Conservation (phyloP, 2,113 vertebrate species). For the Austrofundulus limnaeus region DNA sequence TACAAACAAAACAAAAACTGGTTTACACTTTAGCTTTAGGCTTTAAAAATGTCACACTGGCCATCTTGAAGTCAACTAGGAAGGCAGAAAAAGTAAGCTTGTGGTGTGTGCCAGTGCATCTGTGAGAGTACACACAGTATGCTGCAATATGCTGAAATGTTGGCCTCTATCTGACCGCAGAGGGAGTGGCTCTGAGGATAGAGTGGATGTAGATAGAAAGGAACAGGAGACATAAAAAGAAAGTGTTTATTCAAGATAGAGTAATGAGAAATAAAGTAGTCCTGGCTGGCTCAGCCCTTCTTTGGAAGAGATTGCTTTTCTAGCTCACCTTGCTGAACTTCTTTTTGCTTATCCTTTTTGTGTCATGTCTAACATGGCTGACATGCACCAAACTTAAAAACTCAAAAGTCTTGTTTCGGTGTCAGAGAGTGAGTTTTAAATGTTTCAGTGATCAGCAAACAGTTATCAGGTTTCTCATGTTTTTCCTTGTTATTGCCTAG, state of each 20-base stretch:
- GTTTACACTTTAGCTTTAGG: neutral
- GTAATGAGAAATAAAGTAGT: constrained; percentile 25
- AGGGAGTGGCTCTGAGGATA: constrained; percentile 63
- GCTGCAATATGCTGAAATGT: constrained; percentile 66
- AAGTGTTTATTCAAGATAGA: constrained; percentile 19
- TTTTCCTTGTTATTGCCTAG: too few species aligned
- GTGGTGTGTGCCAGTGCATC: constrained; percentile 42
- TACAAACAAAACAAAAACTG: too few species aligned
- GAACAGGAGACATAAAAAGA: constrained; percentile 19
- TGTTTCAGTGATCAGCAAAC: neutral
- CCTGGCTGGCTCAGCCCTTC: constrained; percentile 45
- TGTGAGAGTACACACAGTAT: constrained; percentile 39
- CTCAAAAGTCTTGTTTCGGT: neutral
- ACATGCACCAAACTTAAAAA: constrained; percentile 34
- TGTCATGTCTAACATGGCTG: constrained; percentile 35
- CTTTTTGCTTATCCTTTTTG: constrained; percentile 36
- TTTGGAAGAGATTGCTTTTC: constrained; percentile 46
- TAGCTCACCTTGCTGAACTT: constrained; percentile 38
- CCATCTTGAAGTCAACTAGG: neutral
- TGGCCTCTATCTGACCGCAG: constrained; percentile 78
- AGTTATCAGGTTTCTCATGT: too few species aligned
- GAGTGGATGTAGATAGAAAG: constrained; percentile 45
- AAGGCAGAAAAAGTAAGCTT: constrained; percentile 4
- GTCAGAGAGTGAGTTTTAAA: neutral
- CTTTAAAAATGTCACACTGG: constrained; percentile 1